Base-by-base conservation (phyloP, 1,140 invertebrate genomes). In the Galleria mellonella region DNA sequence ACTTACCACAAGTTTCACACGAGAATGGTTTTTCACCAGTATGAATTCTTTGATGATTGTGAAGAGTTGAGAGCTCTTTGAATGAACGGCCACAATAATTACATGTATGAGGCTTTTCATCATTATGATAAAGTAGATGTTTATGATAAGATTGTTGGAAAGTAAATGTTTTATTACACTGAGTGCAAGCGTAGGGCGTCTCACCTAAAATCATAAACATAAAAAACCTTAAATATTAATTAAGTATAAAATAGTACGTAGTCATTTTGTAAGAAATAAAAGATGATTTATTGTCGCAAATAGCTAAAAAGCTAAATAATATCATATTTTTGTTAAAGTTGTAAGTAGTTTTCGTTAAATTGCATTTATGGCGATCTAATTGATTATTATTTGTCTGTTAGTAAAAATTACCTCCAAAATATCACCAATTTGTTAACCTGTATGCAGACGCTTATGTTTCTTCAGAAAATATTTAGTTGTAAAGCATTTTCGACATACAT, bases 61-160 rank as follows among this genome's bases (percentile, higher is more conserved):
- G 94, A 9, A 97, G 87, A 2, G 94, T 95, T 2, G 94, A 95
- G n/a, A 96, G 86, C 78, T 96, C 94, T 73, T 95, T 96, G 72
- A 96, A 96, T 4, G 93, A 90, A 54, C 94, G 88, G 0, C 93
- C 93, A 78, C 95, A 97, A 58, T 92, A 91, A 9, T 67, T 82
- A 67, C 94, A 96, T 4, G 89, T 87, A 62, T 96, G 93, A 1
- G 94, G 94, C 62, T 95, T 95, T 54, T 95, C 94, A 64, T 95
- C 92, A 43, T 92, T 95, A 66, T 94, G 93, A 66, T 95, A 96
- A 9, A 94, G 86, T 60, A 94, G 89, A 81, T 97, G 95, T 65
- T 96, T 96, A 72, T 97, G 95, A 72, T 95, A 96, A 1, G 95
- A 96, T 59, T 97, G 95, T 81, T 96, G 94, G 75, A 96, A 96